Base-by-base conservation (phyloP, 2,888 invertebrate genomes). In the Nemotelus nigrinus region DNA sequence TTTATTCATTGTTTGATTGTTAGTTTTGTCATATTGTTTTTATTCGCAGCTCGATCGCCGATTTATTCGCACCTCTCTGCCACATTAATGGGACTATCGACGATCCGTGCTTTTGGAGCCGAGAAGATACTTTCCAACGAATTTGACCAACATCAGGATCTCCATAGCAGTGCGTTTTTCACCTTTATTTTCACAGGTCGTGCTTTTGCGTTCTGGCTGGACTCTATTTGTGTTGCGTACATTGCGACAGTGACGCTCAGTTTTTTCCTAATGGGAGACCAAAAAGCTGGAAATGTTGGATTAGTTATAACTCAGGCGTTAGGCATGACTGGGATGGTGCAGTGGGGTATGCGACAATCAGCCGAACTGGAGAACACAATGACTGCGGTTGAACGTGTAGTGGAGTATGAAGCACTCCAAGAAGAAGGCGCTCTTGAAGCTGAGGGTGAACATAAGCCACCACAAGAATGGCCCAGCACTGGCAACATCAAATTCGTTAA, bases 131-230 rank as follows among this genome's bases (percentile, higher is more conserved):
- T 98, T 64, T 91, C 92, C 64, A 88, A 90, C 48, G 95, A 95
- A 85, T 96, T 96, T 83, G 95, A 95, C 83, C 90, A 90, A 81
- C 93, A 94, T 83, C 94, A 95, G 85, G 94, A 95, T 84, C 84
- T 94, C 3, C 97, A 98, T 84, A 95, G 96, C 76, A 94, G 97
- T 1, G 94, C 98, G 4, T 98, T 96, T 94, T 98, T 93, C 85
- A 89, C 96, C 83, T 97, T 96, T 86, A 92, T 99, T 76, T 91
- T 95, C 0, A 93, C 95, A 3, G 95, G 95, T 41, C 92, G 98
- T 79, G 97, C 98, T 82, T 97, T 99, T 84, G 98, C 97, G 0
- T 94, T 97, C 83, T 95, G 95, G 91, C 88, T 99, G 82, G 99
- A 99, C 85, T 89, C 95, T 81, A 91, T 96, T 75, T 97, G 97